A percentile compares a stretch with the other conserved stretches of the same genome.
phyloP scores from a whole-genome alignment of 2,888 invertebrate species.

The Hyalella azteca region DNA sequence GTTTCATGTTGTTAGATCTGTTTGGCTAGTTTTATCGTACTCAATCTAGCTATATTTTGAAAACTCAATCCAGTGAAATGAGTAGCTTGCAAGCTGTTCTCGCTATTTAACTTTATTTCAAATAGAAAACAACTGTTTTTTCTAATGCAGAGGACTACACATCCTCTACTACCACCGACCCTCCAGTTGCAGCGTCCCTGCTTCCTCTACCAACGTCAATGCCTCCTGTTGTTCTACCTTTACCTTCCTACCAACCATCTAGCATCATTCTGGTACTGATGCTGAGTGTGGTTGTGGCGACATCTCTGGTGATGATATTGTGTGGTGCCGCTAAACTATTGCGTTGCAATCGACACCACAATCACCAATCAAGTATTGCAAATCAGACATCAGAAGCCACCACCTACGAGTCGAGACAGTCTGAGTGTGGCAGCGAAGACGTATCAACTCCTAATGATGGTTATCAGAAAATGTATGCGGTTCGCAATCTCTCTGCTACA shows the following conservation, averaged over 20 bases:
- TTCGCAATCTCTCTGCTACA: background rate
- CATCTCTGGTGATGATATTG: background rate
- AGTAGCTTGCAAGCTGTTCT: too few species aligned
- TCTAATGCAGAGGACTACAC: too few species aligned
- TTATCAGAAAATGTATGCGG: background rate
- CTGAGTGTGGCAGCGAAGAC: background rate
- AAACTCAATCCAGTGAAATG: too few species aligned
- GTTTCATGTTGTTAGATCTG: too few species aligned
- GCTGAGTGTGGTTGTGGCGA: background rate
- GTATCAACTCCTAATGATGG: background rate
- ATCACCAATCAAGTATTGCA: background rate
- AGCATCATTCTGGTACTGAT: background rate
- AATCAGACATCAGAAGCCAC: background rate
- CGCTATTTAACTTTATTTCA: too few species aligned
- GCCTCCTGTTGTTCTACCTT: background rate
- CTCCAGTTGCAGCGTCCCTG: background rate
- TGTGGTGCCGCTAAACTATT: background rate
- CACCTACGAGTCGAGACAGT: background rate
- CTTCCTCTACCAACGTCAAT: background rate
- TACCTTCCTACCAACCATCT: background rate
- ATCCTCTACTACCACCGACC: background rate
- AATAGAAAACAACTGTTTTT: too few species aligned
- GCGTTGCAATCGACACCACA: background rate
- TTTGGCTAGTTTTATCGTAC: too few species aligned
- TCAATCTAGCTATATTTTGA: too few species aligned